Conservation (phyloP, 2,113 vertebrate species). For the Petaurus breviceps region DNA sequence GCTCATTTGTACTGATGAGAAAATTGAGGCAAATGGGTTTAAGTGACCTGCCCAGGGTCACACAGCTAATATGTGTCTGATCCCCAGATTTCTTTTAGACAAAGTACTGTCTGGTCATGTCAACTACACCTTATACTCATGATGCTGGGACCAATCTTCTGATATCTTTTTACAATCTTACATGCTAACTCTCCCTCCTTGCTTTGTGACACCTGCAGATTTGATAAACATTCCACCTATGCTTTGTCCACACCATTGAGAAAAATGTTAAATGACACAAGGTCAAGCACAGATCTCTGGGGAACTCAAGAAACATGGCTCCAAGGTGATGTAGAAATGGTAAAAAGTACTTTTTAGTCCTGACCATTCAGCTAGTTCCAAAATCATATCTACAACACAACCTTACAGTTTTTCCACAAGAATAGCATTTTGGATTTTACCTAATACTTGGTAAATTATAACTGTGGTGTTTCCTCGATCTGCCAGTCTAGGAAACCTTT, state of each 20-base stretch:
- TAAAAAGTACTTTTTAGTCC: background rate
- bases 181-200: background rate
- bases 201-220: background rate
- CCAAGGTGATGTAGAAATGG: background rate
- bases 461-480: background rate
- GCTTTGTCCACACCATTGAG: background rate
- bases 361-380: background rate
- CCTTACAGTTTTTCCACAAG: background rate
- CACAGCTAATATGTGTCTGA: background rate
- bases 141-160: background rate
- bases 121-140: background rate
- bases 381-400: background rate
- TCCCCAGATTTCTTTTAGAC: background rate
- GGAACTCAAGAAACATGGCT: background rate
- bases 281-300: background rate
- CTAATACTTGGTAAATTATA: background rate
- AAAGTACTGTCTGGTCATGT: background rate
- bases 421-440: background rate
- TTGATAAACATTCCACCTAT: background rate
- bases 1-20: too few relatives aligned
- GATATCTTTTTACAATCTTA: background rate
- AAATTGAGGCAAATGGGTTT: too few relatives aligned
- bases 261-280: background rate
- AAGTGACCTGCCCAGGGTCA: background rate
- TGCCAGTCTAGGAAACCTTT: background rate